Evolutionary conservation across 2,888 invertebrate species (phyloP).

Genomic region (Ophonus ardosiacus): DNA sequence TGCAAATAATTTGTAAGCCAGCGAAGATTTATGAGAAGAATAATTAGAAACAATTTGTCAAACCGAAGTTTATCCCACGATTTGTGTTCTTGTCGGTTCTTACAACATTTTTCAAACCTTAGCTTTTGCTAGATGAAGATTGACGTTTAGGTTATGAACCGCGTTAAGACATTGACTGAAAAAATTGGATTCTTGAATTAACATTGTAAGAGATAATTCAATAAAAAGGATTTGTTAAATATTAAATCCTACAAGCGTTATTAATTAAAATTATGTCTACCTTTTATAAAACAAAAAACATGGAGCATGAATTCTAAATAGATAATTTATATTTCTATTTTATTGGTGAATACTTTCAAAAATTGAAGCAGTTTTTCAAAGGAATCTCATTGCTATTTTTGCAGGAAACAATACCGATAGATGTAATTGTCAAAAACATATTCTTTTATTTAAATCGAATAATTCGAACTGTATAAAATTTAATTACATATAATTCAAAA

Average conservation of each 20-base stretch:
- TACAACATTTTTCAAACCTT: background rate
- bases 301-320: too few species aligned
- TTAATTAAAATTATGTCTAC: background rate
- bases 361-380: too few species aligned
- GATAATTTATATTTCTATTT: too few species aligned
- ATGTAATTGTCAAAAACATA: too few species aligned
- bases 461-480: too few species aligned
- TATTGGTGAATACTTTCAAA: too few species aligned
- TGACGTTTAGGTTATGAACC: background rate
- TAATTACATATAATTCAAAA: too few species aligned
- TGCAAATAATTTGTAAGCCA: background rate
- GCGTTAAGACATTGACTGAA: background rate
- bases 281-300: background rate
- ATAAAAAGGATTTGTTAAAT: background rate
- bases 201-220: background rate
- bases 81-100: constrained; percentile 8
- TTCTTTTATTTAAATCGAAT: too few species aligned
- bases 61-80: background rate
- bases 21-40: background rate
- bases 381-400: too few species aligned
- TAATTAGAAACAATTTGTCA: constrained; percentile 7
- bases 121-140: constrained; percentile 10
- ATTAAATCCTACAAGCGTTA: background rate
- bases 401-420: too few species aligned
- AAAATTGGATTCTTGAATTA: constrained; percentile 19